These are phyloP conservation scores for Petrophora chlorosata DNA, from an alignment of 2,888 invertebrate species.

Conservation along the genomic window DNA sequence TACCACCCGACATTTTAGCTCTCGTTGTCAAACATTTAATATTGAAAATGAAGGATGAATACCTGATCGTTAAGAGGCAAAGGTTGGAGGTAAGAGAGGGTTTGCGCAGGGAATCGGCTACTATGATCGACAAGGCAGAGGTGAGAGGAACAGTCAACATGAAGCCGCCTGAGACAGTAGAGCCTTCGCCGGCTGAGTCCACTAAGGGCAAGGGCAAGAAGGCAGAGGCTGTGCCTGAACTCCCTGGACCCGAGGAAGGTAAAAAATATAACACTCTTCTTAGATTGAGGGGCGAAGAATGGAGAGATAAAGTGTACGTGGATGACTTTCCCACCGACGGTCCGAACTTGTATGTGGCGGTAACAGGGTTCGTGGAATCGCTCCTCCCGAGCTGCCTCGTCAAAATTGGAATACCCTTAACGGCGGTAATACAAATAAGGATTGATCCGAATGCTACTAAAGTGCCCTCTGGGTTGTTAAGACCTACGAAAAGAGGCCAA, in stretches of 20 bases:
- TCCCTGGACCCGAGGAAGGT: constrained; percentile 51
- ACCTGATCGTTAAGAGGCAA: constrained; percentile 67
- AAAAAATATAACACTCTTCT: constrained; percentile 77
- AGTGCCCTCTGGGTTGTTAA: constrained; percentile 58
- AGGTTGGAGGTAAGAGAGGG: constrained; percentile 67
- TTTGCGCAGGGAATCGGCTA: constrained; percentile 62
- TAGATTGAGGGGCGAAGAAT: constrained; percentile 80
- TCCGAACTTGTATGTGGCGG: constrained; percentile 79
- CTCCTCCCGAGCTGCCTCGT: constrained; percentile 56
- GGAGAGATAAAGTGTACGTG: constrained; percentile 79
- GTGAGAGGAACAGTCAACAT: constrained; percentile 61
- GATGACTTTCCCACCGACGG: constrained; percentile 81
- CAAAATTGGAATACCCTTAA: constrained; percentile 67
- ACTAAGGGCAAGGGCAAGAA: constrained; percentile 57
- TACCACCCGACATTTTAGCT: constrained; percentile 69
- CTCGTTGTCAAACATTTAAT: constrained; percentile 73
- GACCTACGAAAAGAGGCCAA: constrained; percentile 65
- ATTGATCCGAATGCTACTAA: constrained; percentile 52
- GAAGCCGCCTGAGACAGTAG: constrained; percentile 40
- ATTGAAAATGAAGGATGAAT: constrained; percentile 74
- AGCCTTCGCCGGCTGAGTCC: constrained; percentile 36
- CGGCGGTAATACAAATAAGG: constrained; percentile 69
- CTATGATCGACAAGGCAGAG: constrained; percentile 65
- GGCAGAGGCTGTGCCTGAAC: constrained; percentile 36
- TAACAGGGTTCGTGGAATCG: constrained; percentile 78